Evolutionary conservation across 2,797 vertebrate species (phyloP).

Genomic region (Propithecus deckenii): DNA sequence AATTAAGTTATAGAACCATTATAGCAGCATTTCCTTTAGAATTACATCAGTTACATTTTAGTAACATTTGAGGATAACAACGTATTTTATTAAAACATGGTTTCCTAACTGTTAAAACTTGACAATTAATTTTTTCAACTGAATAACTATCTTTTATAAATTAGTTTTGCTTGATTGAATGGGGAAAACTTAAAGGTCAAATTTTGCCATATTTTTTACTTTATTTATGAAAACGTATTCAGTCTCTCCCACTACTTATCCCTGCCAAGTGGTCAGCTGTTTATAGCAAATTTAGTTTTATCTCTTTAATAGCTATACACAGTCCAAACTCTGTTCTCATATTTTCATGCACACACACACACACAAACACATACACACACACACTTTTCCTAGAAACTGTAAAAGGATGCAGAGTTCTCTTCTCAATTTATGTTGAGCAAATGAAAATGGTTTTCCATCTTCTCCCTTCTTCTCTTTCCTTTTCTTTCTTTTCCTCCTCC

Average conservation of each 20-base stretch:
- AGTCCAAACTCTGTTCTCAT: neutral
- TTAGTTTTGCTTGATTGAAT: neutral
- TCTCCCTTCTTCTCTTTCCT: neutral
- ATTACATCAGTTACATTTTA: neutral
- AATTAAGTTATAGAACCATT: neutral
- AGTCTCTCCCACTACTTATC: neutral
- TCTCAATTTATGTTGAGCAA: neutral
- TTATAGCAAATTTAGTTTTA: neutral
- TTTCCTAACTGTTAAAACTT: neutral
- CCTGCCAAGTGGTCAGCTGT: neutral
- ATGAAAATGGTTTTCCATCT: neutral
- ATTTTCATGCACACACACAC: neutral
- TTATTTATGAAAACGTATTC: neutral
- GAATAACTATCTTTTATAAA: neutral
- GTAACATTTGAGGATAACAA: neutral
- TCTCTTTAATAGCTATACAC: neutral
- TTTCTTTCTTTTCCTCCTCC: neutral
- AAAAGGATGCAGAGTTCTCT: neutral
- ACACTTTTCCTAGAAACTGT: neutral
- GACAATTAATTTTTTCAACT: neutral
- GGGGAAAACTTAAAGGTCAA: neutral
- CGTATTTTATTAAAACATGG: neutral
- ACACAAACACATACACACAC: too few relatives aligned
- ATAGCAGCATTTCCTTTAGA: neutral
- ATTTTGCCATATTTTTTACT: neutral